Evolutionary conservation across 2,888 invertebrate genomes (phyloP), one percentile per base, ranked within the genome.

Genomic region (Coelopa pilipes): DNA sequence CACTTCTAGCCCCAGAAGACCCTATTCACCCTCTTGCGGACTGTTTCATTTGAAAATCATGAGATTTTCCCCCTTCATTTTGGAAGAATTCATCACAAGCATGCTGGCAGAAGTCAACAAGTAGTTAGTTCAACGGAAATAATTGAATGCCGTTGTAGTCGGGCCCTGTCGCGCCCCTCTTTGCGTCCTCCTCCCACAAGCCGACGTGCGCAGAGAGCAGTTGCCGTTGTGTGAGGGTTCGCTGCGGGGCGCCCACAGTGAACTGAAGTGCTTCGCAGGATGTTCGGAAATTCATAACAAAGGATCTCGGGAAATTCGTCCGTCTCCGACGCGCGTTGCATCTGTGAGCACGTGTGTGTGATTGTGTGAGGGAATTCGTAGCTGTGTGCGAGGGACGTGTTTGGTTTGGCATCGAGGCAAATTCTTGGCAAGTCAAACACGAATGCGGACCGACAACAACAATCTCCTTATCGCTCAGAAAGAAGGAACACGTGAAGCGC

Each of bases 211-310:
- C 21, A 46, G 67, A 55, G n/a, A 34, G 7, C 34, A 34, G 34
- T 34, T 34, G 34, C 7, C 34, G 7, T 34, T 34, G 34, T 34
- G 34, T 34, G 34, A 7, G 34, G 2, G 34, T 2, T 2, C 7
- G 34, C 34, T 4, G 34, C 34, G 34, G 34, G 34, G 34, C n/a
- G n/a, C n/a, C n/a, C n/a, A n/a, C n/a, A n/a, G n/a, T n/a, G n/a
- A 63, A 15, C 17, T 34, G n/a, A 63, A 63, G 46, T 63, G 46
- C 65, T 65, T 46, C 19, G 46, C 45, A 68, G 67, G 55, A 24
- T 34, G 24, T 55, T 68, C 55, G 53, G n/a, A 55, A 68, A 53
- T 68, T 68, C 67, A 55, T 55, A 68, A 53, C 67, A 68, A 55
- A 53, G 24, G 67, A 68, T 24, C 17, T 46, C 17, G 67, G 53